Evolutionary conservation across 2,888 invertebrate genomes (phyloP).

Genomic region (Agrochola lychnidis): DNA sequence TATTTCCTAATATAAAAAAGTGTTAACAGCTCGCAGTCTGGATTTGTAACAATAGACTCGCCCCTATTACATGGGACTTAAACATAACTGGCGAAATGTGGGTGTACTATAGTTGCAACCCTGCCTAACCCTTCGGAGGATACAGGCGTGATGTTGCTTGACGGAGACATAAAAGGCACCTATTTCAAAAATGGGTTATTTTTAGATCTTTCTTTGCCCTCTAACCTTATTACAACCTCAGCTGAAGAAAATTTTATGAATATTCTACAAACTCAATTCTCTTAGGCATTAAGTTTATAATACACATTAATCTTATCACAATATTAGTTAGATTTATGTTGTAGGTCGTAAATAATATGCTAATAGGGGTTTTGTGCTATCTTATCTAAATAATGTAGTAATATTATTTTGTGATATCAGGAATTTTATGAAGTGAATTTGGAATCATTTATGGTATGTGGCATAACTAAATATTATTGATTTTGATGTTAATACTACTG

Average conservation of each 20-base stretch:
- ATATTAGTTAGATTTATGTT: slow-evolving; percentile 43
- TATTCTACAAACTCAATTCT: slow-evolving; percentile 35
- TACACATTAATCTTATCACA: slow-evolving; percentile 56
- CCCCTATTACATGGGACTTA: background rate
- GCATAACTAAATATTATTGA: background rate
- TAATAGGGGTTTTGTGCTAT: slow-evolving; percentile 37
- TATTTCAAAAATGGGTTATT: too few relatives aligned
- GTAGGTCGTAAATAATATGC: slow-evolving; percentile 47
- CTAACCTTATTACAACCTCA: slow-evolving; percentile 6
- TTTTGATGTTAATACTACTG: background rate
- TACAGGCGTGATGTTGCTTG: background rate
- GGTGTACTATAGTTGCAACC: background rate
- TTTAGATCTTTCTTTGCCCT: background rate
- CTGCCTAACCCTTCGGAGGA: background rate
- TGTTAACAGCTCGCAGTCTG: background rate
- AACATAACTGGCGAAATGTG: background rate
- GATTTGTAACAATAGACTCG: background rate
- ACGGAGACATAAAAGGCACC: background rate
- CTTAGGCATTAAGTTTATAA: slow-evolving; percentile 42
- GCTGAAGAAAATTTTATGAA: slow-evolving; percentile 24
- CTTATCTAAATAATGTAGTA: slow-evolving; percentile 38
- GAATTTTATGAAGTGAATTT: slow-evolving; percentile 7
- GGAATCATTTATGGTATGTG: background rate
- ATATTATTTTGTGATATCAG: slow-evolving; percentile 7
- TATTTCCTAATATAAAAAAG: background rate